Percentiles rank a stretch among this genome's conserved stretches.
Evolutionary conservation across 2,797 vertebrate genomes (phyloP).

Genomic region (Uromys caudimaculatus): DNA sequence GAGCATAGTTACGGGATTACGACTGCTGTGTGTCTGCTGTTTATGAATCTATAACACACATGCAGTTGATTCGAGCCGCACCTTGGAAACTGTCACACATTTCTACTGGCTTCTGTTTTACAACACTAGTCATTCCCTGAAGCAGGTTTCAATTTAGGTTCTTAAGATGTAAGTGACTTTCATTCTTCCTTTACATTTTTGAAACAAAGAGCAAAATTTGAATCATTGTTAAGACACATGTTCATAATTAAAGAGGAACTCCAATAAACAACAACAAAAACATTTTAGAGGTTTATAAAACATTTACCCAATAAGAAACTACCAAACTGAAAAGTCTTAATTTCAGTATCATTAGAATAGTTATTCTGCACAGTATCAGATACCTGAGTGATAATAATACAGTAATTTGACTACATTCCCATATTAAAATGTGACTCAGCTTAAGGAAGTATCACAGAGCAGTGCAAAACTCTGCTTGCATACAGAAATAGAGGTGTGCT

Average conservation of each 20-base stretch:
- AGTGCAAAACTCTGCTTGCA: neutral
- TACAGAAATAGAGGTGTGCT: neutral
- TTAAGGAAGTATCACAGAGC: neutral
- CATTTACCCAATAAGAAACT: neutral
- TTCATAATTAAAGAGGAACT: neutral
- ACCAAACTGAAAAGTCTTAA: constrained; percentile 1
- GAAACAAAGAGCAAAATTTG: neutral
- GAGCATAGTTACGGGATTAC: neutral
- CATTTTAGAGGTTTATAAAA: neutral
- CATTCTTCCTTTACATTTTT: neutral
- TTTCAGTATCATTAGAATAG: neutral
- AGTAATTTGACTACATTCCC: neutral
- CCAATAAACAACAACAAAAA: neutral
- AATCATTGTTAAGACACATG: neutral
- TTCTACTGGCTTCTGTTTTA: neutral
- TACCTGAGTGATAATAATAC: neutral
- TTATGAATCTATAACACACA: neutral
- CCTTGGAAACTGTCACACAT: neutral
- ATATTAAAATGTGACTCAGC: neutral
- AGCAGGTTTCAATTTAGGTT: constrained; percentile 21
- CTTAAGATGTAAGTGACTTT: neutral
- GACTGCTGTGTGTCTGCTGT: neutral
- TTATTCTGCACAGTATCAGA: neutral
- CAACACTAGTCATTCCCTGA: neutral
- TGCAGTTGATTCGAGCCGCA: neutral